These are phyloP conservation scores for Galago senegalensis DNA, from an alignment of 2,797 vertebrate species.

Conservation along the genomic window DNA sequence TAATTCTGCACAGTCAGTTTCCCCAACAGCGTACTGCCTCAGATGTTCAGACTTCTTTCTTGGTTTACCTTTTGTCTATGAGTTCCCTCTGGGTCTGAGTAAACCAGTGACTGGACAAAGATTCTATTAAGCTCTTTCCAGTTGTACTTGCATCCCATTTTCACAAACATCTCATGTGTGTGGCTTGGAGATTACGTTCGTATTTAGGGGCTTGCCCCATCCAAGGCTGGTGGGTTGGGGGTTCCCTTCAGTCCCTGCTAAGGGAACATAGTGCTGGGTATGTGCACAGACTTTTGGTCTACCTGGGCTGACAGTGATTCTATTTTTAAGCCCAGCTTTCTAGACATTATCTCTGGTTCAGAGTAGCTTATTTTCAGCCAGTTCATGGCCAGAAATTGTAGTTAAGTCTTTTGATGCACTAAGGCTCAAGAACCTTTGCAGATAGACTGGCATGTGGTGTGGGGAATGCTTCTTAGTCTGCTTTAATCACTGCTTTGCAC, in stretches of 20 bases:
- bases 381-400: not conserved
- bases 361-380: not conserved
- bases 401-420: not conserved
- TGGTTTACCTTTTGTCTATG: not conserved
- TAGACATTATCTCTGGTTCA: not conserved
- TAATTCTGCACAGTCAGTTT: not conserved
- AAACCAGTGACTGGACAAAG: not conserved
- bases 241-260: not conserved
- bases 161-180: not conserved
- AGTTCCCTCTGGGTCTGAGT: not conserved
- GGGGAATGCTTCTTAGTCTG: not conserved
- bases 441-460: too few species aligned
- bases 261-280: too few species aligned
- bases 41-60: not conserved
- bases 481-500: not conserved
- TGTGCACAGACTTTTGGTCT: not conserved
- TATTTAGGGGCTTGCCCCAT: not conserved
- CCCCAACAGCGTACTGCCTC: not conserved
- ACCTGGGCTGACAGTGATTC: not conserved
- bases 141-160: not conserved
- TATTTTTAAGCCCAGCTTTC: not conserved
- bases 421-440: not conserved
- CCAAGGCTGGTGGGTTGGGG: not conserved
- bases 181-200: not conserved
- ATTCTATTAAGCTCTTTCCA: not conserved